Evolutionary conservation across 92 coral and sea anemone genomes (phyloP).

Genomic region (Heteractis magnifica): DNA sequence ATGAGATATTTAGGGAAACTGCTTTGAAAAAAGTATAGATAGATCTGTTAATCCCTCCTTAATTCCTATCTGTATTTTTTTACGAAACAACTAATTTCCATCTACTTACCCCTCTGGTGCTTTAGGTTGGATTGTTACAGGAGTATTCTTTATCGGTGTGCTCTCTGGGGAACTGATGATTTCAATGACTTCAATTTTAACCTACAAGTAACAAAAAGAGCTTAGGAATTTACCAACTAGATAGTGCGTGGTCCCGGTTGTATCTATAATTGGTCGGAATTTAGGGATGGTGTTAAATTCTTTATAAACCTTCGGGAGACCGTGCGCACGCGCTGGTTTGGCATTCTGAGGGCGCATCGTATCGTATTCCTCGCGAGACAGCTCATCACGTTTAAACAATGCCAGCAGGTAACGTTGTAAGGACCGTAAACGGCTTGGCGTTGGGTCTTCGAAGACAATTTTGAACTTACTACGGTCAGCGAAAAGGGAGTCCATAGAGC

Average conservation of each 20-base stretch:
- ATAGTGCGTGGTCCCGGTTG: background rate
- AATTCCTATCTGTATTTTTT: too few species aligned
- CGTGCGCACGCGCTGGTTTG: constrained; percentile 41
- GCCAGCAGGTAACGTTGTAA: constrained; percentile 25
- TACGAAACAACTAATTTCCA: too few species aligned
- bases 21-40: too few species aligned
- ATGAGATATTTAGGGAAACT: too few species aligned
- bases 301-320: constrained; percentile 46
- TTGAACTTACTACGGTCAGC: constrained; percentile 40
- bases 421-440: background rate
- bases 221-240: background rate
- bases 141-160: too few species aligned
- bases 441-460: constrained; percentile 32
- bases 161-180: too few species aligned
- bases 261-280: too few species aligned
- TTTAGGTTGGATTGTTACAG: too few species aligned
- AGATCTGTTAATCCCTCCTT: too few species aligned
- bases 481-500: constrained; percentile 29
- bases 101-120: too few species aligned
- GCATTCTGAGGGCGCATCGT: constrained; percentile 21
- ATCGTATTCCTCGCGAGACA: constrained; percentile 7
- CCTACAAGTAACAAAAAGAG: background rate
- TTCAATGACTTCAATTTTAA: too few species aligned
- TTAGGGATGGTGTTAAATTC: background rate
- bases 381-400: constrained; percentile 30